These are phyloP conservation scores for Holothuria glaberrima DNA, from an alignment of 35 echinoderm and acorn worm species.

Conservation along the genomic window DNA sequence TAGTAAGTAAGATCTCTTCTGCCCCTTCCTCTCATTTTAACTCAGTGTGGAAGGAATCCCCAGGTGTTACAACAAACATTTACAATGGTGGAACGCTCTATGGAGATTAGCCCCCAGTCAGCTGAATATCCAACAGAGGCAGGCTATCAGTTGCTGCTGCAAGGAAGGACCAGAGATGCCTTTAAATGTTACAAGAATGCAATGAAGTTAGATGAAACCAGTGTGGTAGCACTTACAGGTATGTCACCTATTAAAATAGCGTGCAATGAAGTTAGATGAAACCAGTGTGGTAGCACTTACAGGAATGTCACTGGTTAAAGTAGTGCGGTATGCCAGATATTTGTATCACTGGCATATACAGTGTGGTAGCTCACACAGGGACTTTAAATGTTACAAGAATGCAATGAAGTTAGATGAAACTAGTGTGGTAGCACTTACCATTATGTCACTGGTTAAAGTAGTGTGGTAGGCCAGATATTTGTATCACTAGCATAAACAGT, in stretches of 20 bases:
- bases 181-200: conserved; percentile 89
- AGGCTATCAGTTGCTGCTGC: conserved; percentile 83
- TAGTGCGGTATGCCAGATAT: neutral
- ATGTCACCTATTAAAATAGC: neutral
- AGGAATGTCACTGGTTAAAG: conserved; percentile 51
- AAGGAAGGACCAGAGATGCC: conserved; percentile 82
- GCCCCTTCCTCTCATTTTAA: neutral
- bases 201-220: conserved; percentile 97
- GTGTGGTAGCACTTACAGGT: conserved; percentile 96
- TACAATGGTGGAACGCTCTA: conserved; percentile 90
- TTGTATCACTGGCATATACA: too few relatives aligned
- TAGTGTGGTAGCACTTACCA: conserved; percentile 92
- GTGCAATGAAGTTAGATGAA: conserved; percentile 98
- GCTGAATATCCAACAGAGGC: conserved; percentile 87
- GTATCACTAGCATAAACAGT: too few relatives aligned
- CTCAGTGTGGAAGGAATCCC: conserved; percentile 78
- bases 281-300: conserved; percentile 94
- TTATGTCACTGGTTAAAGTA: conserved; percentile 19
- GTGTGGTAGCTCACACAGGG: too few relatives aligned
- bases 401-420: conserved; percentile 98
- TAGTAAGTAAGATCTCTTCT: neutral
- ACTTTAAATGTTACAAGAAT: conserved; percentile 82
- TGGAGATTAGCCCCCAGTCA: conserved; percentile 66
- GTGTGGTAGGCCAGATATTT: too few relatives aligned
- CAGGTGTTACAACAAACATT: conserved; percentile 85